phyloP scores from a whole-genome alignment of 2,888 invertebrate genomes.

The Nematopogon swammerdamellus region DNA sequence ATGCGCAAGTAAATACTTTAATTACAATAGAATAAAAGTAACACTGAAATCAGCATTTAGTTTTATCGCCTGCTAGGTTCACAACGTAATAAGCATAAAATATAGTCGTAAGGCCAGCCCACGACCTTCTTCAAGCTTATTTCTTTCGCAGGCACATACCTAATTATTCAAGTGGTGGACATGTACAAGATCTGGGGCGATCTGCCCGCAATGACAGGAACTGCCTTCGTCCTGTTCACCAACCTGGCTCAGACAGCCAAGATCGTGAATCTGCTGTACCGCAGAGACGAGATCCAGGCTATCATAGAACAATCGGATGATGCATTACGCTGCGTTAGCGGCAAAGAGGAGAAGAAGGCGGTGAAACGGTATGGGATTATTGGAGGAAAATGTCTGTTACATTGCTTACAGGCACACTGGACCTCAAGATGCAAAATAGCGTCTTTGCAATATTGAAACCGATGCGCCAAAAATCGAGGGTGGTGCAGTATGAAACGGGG shows the following conservation, averaged over 20 bases:
- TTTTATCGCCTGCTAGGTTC: no score
- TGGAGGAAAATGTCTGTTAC: background rate
- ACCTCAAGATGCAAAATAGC: no score
- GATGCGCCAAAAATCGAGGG: no score
- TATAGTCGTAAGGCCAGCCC: no score
- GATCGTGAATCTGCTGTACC: conserved; percentile 27
- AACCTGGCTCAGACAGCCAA: conserved; percentile 40
- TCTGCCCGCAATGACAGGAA: conserved; percentile 40
- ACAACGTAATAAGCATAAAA: no score
- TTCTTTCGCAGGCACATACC: conserved; percentile 29
- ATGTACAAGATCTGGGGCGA: conserved; percentile 43
- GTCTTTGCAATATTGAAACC: no score
- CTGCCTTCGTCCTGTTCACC: conserved; percentile 41
- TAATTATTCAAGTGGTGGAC: conserved; percentile 44
- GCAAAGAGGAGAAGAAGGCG: conserved; percentile 22
- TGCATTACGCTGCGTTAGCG: conserved; percentile 17
- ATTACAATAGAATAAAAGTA: no score
- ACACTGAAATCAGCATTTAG: no score
- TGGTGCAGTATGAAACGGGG: no score
- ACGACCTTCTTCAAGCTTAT: no score
- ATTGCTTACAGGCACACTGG: no score
- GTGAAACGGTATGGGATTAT: conserved; percentile 34
- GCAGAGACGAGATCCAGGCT: conserved; percentile 20
- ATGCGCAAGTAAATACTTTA: no score
- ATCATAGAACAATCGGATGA: conserved; percentile 24